A percentile compares a stretch with the other conserved stretches of the same genome.
These are phyloP conservation scores for Coracopsis vasa DNA, from an alignment of 2,113 vertebrate species.

Conservation along the genomic window DNA sequence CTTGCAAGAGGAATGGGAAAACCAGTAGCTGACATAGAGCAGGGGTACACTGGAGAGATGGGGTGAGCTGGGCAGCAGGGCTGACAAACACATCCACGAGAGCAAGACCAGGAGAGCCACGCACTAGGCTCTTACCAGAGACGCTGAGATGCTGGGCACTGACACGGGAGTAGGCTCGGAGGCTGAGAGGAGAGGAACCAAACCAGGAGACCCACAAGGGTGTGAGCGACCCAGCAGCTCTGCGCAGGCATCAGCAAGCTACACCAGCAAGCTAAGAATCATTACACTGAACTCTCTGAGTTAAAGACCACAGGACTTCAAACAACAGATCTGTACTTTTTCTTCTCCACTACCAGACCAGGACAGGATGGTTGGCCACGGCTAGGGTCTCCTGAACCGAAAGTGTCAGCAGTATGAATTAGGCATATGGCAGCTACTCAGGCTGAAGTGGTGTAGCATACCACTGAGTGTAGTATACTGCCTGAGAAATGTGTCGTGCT, in stretches of 20 bases:
- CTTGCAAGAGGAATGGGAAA: not conserved
- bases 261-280: not conserved
- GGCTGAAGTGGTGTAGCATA: not conserved
- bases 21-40: fast-evolving
- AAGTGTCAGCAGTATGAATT: not conserved
- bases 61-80: not conserved
- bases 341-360: not conserved
- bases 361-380: not conserved
- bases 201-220: not conserved
- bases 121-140: not conserved
- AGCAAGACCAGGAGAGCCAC: not conserved
- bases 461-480: not conserved
- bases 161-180: not conserved
- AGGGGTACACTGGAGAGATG: not conserved
- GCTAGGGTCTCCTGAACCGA: not conserved
- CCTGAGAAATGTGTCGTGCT: not conserved
- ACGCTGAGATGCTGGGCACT: fast-evolving
- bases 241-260: not conserved
- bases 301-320: not conserved
- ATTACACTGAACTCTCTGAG: not conserved
- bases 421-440: not conserved
- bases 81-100: not conserved
- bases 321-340: not conserved
- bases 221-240: not conserved
- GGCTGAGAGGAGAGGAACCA: not conserved